Conservation (phyloP, 2,797 vertebrate genomes). For the Hypotaenidia okinawae region DNA sequence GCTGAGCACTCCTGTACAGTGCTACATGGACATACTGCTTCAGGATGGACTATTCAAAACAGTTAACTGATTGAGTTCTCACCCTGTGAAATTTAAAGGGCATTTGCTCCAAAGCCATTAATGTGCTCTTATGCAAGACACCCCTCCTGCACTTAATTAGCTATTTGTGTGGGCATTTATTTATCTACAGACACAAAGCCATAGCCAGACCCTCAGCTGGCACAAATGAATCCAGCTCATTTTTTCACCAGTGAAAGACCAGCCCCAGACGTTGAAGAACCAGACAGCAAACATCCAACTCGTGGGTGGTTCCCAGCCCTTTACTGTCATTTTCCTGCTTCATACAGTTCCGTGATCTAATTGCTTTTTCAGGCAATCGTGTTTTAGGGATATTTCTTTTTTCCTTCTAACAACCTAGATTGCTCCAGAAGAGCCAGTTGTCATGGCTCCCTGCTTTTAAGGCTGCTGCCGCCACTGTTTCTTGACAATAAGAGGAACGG, state of each 20-base stretch:
- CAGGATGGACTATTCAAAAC: not conserved
- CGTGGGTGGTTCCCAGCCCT: not conserved
- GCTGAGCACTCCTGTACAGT: not conserved
- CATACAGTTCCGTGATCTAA: not conserved
- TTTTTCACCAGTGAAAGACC: not conserved
- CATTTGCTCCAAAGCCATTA: not conserved
- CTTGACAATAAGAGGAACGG: constrained; percentile 16
- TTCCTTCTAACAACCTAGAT: constrained; percentile 14
- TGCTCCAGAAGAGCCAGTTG: constrained; percentile 58
- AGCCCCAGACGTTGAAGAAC: not conserved
- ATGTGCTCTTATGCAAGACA: not conserved
- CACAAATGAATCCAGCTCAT: not conserved
- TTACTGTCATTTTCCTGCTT: not conserved
- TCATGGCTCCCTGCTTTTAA: constrained; percentile 65
- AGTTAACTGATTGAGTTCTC: not conserved
- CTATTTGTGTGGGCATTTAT: constrained; percentile 33
- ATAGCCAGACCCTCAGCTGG: not conserved
- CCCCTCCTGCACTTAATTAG: constrained; percentile 27
- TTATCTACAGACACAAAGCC: not conserved
- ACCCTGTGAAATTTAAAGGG: not conserved
- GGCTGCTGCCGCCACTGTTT: not conserved
- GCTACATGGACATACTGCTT: not conserved
- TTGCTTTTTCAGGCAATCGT: constrained; percentile 15
- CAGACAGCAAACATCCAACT: not conserved
- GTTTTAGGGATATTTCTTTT: constrained; percentile 33